Conservation (phyloP, 2,113 vertebrate species). For the Poeciliopsis occidentalis region DNA sequence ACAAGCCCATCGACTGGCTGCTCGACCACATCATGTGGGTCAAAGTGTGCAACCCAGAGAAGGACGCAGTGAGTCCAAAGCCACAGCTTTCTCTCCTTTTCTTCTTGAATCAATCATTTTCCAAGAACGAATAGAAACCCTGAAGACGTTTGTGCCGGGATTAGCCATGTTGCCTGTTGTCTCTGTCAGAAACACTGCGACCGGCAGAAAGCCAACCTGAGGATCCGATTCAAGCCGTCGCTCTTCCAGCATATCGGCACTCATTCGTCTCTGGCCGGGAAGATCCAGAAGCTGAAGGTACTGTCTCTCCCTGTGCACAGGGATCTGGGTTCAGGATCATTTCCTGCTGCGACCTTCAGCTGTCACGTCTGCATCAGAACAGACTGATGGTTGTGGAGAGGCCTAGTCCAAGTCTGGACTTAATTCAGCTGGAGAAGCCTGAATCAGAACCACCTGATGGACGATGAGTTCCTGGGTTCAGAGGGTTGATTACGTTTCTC, state of each 20-base stretch:
- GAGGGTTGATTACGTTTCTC: too few relatives aligned
- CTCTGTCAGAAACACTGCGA: slow-evolving; percentile 94
- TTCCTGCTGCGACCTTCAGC: too few relatives aligned
- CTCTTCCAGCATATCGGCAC: slow-evolving; percentile 98
- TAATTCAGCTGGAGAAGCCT: too few relatives aligned
- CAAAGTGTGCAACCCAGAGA: slow-evolving; percentile 99
- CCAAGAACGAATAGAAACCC: neutral
- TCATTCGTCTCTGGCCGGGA: slow-evolving; percentile 96
- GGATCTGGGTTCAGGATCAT: too few relatives aligned
- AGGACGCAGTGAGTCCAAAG: slow-evolving; percentile 86
- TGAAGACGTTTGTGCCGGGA: neutral
- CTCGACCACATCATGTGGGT: slow-evolving; percentile 99
- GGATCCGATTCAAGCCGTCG: slow-evolving; percentile 97
- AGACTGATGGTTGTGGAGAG: too few relatives aligned
- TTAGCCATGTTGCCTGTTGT: neutral
- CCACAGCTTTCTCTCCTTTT: too few relatives aligned
- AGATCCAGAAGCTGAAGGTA: slow-evolving; percentile 99
- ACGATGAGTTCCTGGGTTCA: too few relatives aligned
- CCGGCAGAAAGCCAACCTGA: slow-evolving; percentile 96
- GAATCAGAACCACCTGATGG: too few relatives aligned
- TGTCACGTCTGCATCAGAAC: too few relatives aligned
- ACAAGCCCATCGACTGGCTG: slow-evolving; percentile 99
- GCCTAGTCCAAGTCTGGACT: too few relatives aligned
- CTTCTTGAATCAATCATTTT: neutral
- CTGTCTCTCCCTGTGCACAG: neutral